Evolutionary conservation across 2,888 invertebrate species (phyloP).

Genomic region (Dioctria linearis): DNA sequence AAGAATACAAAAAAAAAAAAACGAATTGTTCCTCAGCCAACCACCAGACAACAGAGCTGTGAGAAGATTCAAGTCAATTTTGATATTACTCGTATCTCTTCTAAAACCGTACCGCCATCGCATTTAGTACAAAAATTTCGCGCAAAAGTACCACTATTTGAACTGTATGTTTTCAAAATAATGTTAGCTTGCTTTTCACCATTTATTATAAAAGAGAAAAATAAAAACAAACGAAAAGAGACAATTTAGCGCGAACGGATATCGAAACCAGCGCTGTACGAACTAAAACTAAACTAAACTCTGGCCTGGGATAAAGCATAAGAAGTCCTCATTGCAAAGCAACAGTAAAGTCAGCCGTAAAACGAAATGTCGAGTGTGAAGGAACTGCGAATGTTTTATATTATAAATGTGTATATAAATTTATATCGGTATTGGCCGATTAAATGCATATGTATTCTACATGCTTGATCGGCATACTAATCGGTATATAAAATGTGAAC

Average conservation of each 20-base stretch:
- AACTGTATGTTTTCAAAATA: too few species aligned
- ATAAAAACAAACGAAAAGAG: neutral
- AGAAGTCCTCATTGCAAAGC: constrained; percentile 26
- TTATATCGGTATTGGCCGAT: too few species aligned
- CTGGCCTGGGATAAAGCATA: neutral
- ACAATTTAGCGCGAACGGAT: constrained; percentile 22
- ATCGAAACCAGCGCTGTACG: constrained; percentile 21
- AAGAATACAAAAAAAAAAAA: neutral
- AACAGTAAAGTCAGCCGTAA: constrained; percentile 2
- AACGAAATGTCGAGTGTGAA: neutral
- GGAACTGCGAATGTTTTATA: too few species aligned
- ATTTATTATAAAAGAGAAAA: neutral
- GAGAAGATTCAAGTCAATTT: neutral
- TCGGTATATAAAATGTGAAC: too few species aligned
- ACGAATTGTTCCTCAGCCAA: neutral
- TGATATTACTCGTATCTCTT: neutral
- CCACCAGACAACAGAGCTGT: neutral
- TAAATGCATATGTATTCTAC: too few species aligned
- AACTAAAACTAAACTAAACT: constrained; percentile 41
- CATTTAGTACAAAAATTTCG: neutral
- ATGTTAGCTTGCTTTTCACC: too few species aligned
- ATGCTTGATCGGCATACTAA: too few species aligned
- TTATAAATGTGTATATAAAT: too few species aligned
- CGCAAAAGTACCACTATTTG: constrained; percentile 2
- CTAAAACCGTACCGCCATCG: neutral